These are phyloP conservation scores for Dermolepida albohirtum DNA, from an alignment of 2,888 invertebrate genomes.

Conservation along the genomic window DNA sequence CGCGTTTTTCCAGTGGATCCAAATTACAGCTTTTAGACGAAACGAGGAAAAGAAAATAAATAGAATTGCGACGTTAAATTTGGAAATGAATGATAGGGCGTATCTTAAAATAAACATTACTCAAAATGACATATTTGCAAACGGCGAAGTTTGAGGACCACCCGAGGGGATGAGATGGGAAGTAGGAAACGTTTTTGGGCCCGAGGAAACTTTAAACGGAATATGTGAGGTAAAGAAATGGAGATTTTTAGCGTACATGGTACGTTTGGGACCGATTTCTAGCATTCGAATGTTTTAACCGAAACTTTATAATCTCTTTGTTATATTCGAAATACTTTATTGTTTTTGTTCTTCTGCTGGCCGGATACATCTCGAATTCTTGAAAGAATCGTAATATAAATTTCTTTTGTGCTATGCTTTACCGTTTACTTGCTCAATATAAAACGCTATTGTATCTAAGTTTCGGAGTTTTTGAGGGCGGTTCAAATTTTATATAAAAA, in stretches of 20 bases:
- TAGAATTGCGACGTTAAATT: conserved; percentile 10
- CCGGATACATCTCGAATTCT: neutral
- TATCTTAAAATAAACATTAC: conserved; percentile 32
- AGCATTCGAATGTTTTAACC: conserved; percentile 35
- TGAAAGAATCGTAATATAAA: neutral
- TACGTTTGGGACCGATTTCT: conserved; percentile 45
- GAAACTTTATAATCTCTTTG: conserved; percentile 45
- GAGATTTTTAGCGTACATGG: conserved; percentile 43
- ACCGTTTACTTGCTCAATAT: neutral
- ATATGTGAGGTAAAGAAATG: conserved; percentile 43
- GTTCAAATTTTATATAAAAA: no score
- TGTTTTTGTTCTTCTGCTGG: conserved; percentile 18
- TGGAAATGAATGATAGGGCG: conserved; percentile 18
- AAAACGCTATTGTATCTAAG: neutral
- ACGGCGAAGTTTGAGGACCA: conserved; percentile 25
- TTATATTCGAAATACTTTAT: conserved; percentile 30
- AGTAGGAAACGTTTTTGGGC: neutral
- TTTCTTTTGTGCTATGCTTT: neutral
- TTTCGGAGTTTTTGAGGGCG: no score
- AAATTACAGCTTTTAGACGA: conserved; percentile 13
- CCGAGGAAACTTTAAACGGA: conserved; percentile 42
- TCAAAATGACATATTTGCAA: conserved; percentile 37
- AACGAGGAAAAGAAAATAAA: conserved; percentile 8
- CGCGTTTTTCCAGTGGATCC: neutral
- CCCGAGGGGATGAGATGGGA: conserved; percentile 16